phyloP scores from a whole-genome alignment of 2,888 invertebrate genomes.

The Lymantria monacha region DNA sequence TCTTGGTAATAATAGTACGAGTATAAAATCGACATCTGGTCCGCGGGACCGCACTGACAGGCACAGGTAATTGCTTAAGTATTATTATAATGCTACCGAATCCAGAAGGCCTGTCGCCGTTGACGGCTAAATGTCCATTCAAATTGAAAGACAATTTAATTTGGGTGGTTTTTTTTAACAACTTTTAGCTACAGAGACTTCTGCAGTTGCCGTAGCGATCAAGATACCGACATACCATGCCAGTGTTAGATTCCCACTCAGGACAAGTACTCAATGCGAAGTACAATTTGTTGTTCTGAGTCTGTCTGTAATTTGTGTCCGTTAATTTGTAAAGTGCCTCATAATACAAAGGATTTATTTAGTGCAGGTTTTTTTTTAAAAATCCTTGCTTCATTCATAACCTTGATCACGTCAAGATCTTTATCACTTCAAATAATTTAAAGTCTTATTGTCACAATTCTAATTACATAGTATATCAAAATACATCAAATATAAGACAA shows the following conservation, averaged over 20 bases:
- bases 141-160: conserved; percentile 50
- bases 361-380: too few species aligned
- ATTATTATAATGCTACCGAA: conserved; percentile 70
- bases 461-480: conserved; percentile 14
- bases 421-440: too few species aligned
- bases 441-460: conserved; percentile 1
- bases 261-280: too few species aligned
- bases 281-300: too few species aligned
- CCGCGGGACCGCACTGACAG: conserved; percentile 44
- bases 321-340: too few species aligned
- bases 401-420: too few species aligned
- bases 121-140: conserved; percentile 43
- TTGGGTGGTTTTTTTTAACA: conserved; percentile 21
- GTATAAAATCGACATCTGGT: conserved; percentile 62
- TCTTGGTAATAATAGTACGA: conserved; percentile 53
- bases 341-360: too few species aligned
- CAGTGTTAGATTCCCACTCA: too few species aligned
- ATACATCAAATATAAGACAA: conserved; percentile 40
- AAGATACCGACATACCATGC: too few species aligned
- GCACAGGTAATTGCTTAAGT: conserved; percentile 54
- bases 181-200: neutral
- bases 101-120: conserved; percentile 49
- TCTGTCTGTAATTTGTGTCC: too few species aligned
- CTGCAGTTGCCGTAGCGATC: too few species aligned
- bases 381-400: too few species aligned